These are phyloP conservation scores for Brachyalestes nurse DNA, from an alignment of 2,797 vertebrate genomes.

Conservation along the genomic window DNA sequence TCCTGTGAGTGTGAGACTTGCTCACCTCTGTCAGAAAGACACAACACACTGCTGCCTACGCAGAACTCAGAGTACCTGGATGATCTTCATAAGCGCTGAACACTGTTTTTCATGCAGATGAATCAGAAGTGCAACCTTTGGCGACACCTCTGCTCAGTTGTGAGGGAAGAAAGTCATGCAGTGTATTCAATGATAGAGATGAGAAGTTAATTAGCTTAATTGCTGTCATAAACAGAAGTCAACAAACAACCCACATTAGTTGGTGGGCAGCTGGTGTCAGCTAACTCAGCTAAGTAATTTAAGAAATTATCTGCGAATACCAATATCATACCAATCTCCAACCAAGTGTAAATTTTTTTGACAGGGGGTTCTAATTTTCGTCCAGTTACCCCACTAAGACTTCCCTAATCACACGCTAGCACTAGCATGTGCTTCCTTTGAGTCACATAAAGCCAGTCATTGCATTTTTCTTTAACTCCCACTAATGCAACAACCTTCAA, in stretches of 20 bases:
- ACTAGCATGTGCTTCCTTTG: no score
- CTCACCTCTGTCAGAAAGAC: background rate
- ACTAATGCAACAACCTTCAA: no score
- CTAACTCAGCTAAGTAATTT: no score
- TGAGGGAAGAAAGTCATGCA: background rate
- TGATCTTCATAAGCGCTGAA: background rate
- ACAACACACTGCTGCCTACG: background rate
- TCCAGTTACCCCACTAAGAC: no score
- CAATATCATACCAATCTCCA: no score
- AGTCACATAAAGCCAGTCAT: no score
- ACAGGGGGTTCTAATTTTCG: no score
- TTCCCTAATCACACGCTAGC: no score
- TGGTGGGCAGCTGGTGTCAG: no score
- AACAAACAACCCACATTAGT: background rate
- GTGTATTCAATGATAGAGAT: background rate
- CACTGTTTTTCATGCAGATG: background rate
- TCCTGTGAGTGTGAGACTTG: background rate
- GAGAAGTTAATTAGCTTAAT: slow-evolving; percentile 19
- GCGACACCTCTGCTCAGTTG: background rate
- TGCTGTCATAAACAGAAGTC: slow-evolving; percentile 24
- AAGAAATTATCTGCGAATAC: no score
- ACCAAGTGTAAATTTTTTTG: no score
- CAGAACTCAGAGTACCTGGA: slow-evolving; percentile 12
- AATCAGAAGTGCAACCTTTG: background rate
- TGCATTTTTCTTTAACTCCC: no score